phyloP scores from a whole-genome alignment of 1,140 invertebrate genomes.

The Anagrus nilaparvatae region DNA sequence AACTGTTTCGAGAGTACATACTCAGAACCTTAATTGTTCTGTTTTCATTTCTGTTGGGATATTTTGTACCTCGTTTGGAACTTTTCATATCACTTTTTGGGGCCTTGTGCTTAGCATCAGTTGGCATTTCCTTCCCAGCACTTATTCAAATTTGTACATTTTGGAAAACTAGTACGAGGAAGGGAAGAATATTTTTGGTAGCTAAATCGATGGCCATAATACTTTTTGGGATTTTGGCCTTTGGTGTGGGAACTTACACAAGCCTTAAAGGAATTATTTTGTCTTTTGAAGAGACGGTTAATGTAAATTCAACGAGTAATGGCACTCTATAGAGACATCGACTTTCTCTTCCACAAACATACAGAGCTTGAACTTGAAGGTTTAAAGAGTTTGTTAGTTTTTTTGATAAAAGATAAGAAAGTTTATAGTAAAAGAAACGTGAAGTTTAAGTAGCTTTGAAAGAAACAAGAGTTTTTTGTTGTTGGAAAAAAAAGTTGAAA shows the following conservation, averaged over 20 bases:
- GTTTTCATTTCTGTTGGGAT: constrained; percentile 59
- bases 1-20: constrained; percentile 50
- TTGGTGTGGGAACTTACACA: constrained; percentile 60
- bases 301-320: too few species aligned
- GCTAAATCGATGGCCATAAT: constrained; percentile 52
- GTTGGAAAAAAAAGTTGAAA: too few species aligned
- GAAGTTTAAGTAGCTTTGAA: too few species aligned
- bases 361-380: too few species aligned
- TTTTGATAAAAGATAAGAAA: too few species aligned
- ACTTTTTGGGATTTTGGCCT: constrained; percentile 53
- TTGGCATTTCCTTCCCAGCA: constrained; percentile 75
- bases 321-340: too few species aligned
- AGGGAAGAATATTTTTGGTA: constrained; percentile 36
- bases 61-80: constrained; percentile 64
- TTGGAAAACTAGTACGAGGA: constrained; percentile 43
- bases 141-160: constrained; percentile 62
- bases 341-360: too few species aligned
- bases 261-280: constrained; percentile 52
- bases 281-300: too few species aligned
- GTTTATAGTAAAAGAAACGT: too few species aligned
- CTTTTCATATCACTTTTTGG: constrained; percentile 79
- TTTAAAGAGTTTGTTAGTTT: too few species aligned
- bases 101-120: constrained; percentile 65
- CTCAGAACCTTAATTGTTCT: constrained; percentile 56
- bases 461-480: too few species aligned